A percentile compares a stretch with the other conserved stretches of the same genome.
Conservation (phyloP, 2,113 vertebrate genomes). For the Accipiter virgatus region DNA sequence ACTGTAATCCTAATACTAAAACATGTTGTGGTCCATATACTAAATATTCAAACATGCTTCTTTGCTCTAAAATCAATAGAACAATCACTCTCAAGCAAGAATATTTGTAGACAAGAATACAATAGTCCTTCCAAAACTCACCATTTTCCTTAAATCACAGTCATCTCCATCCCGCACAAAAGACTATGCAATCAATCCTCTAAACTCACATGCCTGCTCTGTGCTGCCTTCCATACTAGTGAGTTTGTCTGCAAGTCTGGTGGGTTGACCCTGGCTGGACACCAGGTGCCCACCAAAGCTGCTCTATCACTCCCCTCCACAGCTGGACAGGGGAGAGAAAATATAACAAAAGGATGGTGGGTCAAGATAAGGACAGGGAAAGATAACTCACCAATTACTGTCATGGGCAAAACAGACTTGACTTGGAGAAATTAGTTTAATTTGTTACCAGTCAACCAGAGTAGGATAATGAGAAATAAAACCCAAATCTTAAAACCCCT, state of each 20-base stretch:
- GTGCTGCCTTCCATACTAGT: not conserved
- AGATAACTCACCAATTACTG: not conserved
- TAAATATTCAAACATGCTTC: not conserved
- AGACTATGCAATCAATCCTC: not conserved
- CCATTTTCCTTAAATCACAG: not conserved
- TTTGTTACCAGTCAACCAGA: not conserved
- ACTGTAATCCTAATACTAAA: not conserved
- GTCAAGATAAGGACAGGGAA: not conserved
- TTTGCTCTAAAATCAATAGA: not conserved
- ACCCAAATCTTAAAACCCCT: not conserved
- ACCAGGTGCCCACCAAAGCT: not conserved
- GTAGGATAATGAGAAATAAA: not conserved
- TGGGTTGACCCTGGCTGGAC: not conserved
- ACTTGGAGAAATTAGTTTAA: not conserved
- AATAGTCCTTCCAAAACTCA: not conserved
- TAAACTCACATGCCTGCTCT: not conserved
- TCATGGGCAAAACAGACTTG: not conserved
- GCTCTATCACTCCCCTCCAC: not conserved
- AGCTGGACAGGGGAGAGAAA: not conserved
- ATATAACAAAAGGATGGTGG: rapidly evolving
- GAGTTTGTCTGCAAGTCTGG: not conserved
- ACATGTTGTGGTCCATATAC: not conserved
- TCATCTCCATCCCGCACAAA: not conserved
- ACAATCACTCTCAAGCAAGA: not conserved
- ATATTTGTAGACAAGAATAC: not conserved